A percentile compares a stretch with the other conserved stretches of the same genome.
Conservation (phyloP, 2,113 vertebrate species). For the Sinosuthora webbiana region DNA sequence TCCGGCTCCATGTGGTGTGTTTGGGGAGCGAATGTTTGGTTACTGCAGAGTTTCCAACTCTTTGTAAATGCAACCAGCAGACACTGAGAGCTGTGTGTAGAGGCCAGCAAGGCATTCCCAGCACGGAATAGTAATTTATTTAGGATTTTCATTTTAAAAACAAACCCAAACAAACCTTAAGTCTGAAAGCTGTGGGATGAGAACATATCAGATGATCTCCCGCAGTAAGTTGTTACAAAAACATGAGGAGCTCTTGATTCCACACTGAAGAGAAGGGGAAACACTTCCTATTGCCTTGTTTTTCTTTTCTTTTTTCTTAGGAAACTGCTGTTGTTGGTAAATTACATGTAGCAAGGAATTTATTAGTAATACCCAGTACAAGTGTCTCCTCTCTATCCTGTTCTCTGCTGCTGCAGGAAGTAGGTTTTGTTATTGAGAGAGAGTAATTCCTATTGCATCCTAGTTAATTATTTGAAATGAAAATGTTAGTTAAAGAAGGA, state of each 20-base stretch:
- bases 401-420: background rate
- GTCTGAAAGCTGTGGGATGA: background rate
- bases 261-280: background rate
- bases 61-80: background rate
- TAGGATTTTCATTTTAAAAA: background rate
- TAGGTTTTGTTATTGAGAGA: background rate
- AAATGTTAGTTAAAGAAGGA: background rate
- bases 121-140: rapidly evolving
- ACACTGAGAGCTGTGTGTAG: background rate
- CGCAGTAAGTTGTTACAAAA: background rate
- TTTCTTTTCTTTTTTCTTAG: background rate
- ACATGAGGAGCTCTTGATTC: background rate
- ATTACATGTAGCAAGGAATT: background rate
- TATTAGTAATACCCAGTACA: background rate
- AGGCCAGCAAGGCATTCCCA: background rate
- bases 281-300: background rate
- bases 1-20: rapidly evolving
- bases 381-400: background rate
- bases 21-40: rapidly evolving
- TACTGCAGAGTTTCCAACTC: background rate
- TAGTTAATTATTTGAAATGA: background rate
- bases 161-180: background rate
- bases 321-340: background rate
- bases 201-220: background rate
- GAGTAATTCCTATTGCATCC: background rate